Conservation (phyloP, 2,113 vertebrate genomes). For the Lycocorax pyrrhopterus region DNA sequence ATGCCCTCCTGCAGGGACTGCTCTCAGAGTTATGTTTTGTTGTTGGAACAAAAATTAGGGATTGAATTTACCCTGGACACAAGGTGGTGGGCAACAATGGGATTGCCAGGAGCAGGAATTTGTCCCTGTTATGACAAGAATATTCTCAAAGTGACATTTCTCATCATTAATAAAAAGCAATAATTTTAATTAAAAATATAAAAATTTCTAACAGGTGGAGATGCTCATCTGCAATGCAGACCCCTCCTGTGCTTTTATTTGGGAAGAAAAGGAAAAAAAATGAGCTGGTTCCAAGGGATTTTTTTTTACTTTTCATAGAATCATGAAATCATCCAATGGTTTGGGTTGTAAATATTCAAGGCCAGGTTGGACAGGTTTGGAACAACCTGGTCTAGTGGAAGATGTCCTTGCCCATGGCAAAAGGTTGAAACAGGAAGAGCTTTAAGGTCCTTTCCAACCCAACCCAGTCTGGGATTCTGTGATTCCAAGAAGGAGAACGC, state of each 20-base stretch:
- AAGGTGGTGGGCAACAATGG: not conserved
- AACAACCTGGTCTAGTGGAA: not conserved
- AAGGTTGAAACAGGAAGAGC: not conserved
- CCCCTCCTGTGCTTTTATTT: not conserved
- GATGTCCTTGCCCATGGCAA: not conserved
- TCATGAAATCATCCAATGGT: not conserved
- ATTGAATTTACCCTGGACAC: not conserved
- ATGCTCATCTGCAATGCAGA: not conserved
- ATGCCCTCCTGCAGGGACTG: not conserved
- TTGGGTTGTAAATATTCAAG: not conserved
- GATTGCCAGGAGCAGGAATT: not conserved
- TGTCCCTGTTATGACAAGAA: not conserved
- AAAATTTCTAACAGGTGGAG: not conserved
- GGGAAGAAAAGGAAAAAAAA: not conserved
- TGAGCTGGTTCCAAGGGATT: not conserved
- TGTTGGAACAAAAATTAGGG: not conserved
- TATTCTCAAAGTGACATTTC: not conserved
- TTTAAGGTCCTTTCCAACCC: not conserved
- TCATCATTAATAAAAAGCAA: not conserved
- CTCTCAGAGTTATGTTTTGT: not conserved
- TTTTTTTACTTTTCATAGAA: not conserved
- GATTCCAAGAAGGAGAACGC: not conserved
- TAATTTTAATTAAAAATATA: not conserved
- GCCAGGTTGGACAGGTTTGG: not conserved
- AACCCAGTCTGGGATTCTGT: not conserved